These are phyloP conservation scores for Myathropa florea DNA, from an alignment of 2,888 invertebrate species.

Conservation along the genomic window DNA sequence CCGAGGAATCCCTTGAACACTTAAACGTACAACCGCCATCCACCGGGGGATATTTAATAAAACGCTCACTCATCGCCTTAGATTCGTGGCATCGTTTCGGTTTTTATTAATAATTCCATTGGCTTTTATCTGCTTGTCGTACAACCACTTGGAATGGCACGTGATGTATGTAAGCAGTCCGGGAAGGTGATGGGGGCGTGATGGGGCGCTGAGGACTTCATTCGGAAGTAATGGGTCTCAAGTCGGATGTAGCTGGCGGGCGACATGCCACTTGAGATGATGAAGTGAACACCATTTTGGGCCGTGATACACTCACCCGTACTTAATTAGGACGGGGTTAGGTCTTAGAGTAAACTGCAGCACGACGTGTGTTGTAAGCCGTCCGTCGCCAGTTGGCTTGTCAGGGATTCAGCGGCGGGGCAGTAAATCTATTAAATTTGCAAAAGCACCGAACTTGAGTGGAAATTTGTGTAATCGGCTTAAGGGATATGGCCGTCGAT, in stretches of 20 bases:
- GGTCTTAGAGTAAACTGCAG: background rate
- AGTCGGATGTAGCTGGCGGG: background rate
- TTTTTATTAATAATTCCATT: slow-evolving; percentile 25
- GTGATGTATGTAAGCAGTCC: background rate
- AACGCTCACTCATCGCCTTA: background rate
- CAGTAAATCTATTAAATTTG: background rate
- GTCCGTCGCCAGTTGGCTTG: too few relatives aligned
- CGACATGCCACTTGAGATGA: background rate
- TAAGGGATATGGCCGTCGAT: background rate
- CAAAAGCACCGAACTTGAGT: background rate
- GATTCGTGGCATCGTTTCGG: background rate
- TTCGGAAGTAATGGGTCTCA: background rate
- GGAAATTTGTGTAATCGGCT: background rate
- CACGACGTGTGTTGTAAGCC: background rate
- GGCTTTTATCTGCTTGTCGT: background rate
- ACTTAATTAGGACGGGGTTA: background rate
- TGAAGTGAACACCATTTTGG: background rate
- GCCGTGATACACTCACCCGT: background rate
- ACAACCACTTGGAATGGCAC: background rate
- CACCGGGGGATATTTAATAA: background rate
- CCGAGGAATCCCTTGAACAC: background rate
- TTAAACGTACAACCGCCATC: background rate
- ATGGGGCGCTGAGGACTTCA: background rate
- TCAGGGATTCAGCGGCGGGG: too few relatives aligned
- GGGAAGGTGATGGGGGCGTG: background rate